phyloP scores from a whole-genome alignment of 2,888 invertebrate genomes.

The Orthosia gothica region DNA sequence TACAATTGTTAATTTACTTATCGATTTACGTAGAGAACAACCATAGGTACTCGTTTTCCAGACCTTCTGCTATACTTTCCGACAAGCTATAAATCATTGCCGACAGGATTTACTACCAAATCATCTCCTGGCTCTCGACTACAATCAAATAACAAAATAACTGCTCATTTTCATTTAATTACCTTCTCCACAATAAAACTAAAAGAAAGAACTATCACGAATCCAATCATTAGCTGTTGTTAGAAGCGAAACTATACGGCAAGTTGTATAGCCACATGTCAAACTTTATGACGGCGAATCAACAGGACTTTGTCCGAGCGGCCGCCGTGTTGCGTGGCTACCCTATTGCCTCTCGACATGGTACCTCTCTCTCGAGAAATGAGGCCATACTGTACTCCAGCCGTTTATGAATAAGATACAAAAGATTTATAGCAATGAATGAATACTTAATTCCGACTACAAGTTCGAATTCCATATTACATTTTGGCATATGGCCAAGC shows the following conservation, averaged over 20 bases:
- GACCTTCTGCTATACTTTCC: background rate
- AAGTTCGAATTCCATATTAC: constrained; percentile 82
- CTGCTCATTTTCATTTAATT: constrained; percentile 12
- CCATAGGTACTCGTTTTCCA: background rate
- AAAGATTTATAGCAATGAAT: constrained; percentile 85
- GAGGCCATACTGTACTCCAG: constrained; percentile 70
- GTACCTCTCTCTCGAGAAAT: constrained; percentile 68
- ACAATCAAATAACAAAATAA: constrained; percentile 23
- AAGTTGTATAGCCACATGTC: constrained; percentile 23
- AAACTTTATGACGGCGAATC: constrained; percentile 38
- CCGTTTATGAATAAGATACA: constrained; percentile 83
- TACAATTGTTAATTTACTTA: background rate
- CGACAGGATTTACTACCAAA: background rate
- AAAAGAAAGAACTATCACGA: constrained; percentile 36
- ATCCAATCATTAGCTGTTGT: constrained; percentile 22
- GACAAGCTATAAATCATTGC: background rate
- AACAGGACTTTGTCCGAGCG: constrained; percentile 47
- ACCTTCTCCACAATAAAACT: constrained; percentile 25
- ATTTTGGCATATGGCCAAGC: constrained; percentile 82
- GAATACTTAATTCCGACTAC: constrained; percentile 85
- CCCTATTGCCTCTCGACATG: constrained; percentile 44
- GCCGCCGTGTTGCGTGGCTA: constrained; percentile 29
- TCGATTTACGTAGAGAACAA: background rate
- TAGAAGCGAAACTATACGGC: constrained; percentile 19
- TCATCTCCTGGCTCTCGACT: background rate